Base-by-base conservation (phyloP, 1,140 invertebrate species). In the Campoletis sonorensis region DNA sequence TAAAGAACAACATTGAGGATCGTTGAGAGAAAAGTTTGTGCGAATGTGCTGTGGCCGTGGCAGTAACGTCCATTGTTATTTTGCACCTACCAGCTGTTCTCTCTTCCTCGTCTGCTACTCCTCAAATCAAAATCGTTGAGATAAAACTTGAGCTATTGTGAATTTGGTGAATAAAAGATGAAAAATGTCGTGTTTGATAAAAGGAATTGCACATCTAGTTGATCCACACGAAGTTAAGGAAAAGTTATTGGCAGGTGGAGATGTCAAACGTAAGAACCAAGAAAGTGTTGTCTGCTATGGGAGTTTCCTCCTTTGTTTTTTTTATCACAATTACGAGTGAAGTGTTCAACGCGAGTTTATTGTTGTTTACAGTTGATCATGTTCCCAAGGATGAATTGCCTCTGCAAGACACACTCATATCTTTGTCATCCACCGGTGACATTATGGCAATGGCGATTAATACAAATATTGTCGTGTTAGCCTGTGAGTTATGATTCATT, bases 331-430 rank as follows among this genome's bases (percentile, higher is more conserved):
- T 54, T 54, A 95, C 94, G 94, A 26, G 70, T 81, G 93, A 79
- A 93, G 92, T 86, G 97, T 96, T 96, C 88, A 97, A n/a, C 86
- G 96, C n/a, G 96, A 54, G 95, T 30, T 95, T 95, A 27, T 94
- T 94, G 81, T 75, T 83, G n/a, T 79, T 88, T 84, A 21, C 79
- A 91, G 90, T 88, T 67, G 88, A 83, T 51, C 78, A 87, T 83
- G 72, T 89, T 33, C 85, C 88, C 26, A 85, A 84, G 26, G 84
- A 91, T 80, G 91, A 91, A 82, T 85, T 92, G 30, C 88, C 91
- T 8, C 82, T 92, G 13, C 90, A 91, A 84, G 88, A 91, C 30
- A 84, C 87, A 85, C 79, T 88, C 49, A 80, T 91, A 67, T 91
- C 91, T 1, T 72, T 92, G 16, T 91, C 91, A 16, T 89, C 91